Evolutionary conservation across 2,797 vertebrate genomes (phyloP).

Genomic region (Denticeps clupeoides): DNA sequence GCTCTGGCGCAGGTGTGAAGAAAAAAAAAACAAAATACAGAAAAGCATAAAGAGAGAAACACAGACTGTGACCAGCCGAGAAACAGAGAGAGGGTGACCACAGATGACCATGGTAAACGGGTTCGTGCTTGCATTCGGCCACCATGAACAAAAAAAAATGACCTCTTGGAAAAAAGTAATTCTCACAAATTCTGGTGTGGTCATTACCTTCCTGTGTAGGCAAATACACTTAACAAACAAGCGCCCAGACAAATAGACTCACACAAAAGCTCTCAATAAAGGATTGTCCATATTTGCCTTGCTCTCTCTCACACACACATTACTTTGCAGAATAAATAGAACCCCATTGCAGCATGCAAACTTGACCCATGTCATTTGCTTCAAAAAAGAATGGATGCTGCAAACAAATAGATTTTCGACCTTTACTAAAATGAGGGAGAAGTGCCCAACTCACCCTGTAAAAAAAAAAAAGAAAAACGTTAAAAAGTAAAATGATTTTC

Average conservation of each 20-base stretch:
- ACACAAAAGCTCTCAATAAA: background rate
- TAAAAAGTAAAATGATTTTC: too few relatives aligned
- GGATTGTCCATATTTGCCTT: background rate
- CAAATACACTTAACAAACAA: background rate
- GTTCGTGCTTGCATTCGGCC: background rate
- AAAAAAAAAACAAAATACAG: background rate
- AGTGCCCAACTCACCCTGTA: too few relatives aligned
- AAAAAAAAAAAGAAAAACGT: too few relatives aligned
- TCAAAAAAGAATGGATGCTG: background rate
- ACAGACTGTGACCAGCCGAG: background rate
- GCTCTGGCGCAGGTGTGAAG: too few relatives aligned
- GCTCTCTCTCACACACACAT: background rate
- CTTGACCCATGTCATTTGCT: conserved; percentile 8
- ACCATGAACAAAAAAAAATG: background rate
- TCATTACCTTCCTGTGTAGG: background rate
- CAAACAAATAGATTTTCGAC: background rate
- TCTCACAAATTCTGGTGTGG: background rate
- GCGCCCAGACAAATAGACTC: background rate
- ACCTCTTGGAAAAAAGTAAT: background rate
- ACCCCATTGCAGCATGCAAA: conserved; percentile 7
- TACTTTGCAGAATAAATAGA: background rate
- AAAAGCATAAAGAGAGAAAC: background rate
- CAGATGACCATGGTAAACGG: background rate
- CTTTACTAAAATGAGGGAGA: background rate
- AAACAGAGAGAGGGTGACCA: background rate